Conservation (phyloP, 2,888 invertebrate species). For the Melitaea athalia region DNA sequence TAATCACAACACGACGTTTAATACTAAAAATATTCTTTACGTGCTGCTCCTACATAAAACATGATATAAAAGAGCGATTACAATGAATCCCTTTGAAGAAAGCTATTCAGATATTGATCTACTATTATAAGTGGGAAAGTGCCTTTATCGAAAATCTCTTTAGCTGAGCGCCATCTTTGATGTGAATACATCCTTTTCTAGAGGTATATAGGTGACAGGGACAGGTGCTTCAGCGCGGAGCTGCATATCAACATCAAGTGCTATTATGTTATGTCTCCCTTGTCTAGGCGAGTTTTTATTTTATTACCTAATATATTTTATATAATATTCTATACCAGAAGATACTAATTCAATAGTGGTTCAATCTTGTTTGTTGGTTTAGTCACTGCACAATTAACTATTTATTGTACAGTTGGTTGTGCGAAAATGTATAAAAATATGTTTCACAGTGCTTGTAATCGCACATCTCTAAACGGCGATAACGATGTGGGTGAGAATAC, state of each 20-base stretch:
- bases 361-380: no score
- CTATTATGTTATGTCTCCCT: slow-evolving; percentile 1
- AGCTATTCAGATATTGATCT: slow-evolving; percentile 23
- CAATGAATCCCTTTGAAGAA: slow-evolving; percentile 47
- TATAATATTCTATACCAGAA: neutral
- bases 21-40: neutral
- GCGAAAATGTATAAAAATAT: no score
- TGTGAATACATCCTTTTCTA: slow-evolving; percentile 38
- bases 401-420: no score
- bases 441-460: no score
- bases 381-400: no score
- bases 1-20: neutral
- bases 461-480: no score
- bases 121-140: slow-evolving; percentile 31
- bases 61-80: slow-evolving; percentile 40
- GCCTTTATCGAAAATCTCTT: slow-evolving; percentile 43
- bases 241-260: neutral
- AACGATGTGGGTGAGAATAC: no score
- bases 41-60: slow-evolving; percentile 2
- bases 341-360: neutral
- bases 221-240: slow-evolving; percentile 20
- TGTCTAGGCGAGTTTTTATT: neutral
- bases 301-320: neutral
- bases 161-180: slow-evolving; percentile 24
- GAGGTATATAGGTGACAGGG: slow-evolving; percentile 23